These are phyloP conservation scores for Lasioglossum vierecki DNA, from an alignment of 2,888 invertebrate genomes.

Conservation along the genomic window DNA sequence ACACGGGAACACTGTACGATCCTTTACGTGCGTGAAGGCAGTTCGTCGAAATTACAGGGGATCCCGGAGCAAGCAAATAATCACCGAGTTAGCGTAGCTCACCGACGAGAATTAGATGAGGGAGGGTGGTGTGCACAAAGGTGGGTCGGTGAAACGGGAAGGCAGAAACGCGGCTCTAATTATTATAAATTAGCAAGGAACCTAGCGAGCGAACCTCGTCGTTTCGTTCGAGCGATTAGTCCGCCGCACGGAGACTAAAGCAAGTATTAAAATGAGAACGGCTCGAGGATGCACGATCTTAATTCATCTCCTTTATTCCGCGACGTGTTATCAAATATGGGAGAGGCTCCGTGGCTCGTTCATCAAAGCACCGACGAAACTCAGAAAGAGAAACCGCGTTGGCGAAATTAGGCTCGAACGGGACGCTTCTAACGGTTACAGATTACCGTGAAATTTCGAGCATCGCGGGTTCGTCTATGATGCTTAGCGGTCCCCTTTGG, in stretches of 20 bases:
- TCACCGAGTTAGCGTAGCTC: constrained; percentile 56
- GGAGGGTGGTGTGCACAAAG: background rate
- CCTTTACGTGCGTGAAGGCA: constrained; percentile 46
- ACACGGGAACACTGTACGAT: background rate
- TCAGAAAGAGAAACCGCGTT: background rate
- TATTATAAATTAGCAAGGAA: constrained; percentile 54
- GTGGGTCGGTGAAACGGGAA: background rate
- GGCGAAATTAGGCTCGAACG: background rate
- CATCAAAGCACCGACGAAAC: background rate
- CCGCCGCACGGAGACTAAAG: constrained; percentile 9
- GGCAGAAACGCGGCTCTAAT: constrained; percentile 39
- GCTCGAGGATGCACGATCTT: constrained; percentile 14
- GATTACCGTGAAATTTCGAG: constrained; percentile 1
- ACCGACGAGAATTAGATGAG: constrained; percentile 48
- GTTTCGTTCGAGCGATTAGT: constrained; percentile 37
- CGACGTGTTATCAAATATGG: constrained; percentile 31
- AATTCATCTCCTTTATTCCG: constrained; percentile 39
- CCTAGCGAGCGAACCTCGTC: constrained; percentile 7
- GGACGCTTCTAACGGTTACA: constrained; percentile 12
- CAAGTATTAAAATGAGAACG: constrained; percentile 35
- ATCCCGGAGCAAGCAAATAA: constrained; percentile 45
- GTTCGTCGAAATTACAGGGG: constrained; percentile 56
- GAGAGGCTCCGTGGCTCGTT: background rate
- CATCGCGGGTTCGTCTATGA: background rate
- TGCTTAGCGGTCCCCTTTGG: background rate